Conservation (phyloP, 1,140 invertebrate genomes). For the Drosophila nigrodunni region DNA sequence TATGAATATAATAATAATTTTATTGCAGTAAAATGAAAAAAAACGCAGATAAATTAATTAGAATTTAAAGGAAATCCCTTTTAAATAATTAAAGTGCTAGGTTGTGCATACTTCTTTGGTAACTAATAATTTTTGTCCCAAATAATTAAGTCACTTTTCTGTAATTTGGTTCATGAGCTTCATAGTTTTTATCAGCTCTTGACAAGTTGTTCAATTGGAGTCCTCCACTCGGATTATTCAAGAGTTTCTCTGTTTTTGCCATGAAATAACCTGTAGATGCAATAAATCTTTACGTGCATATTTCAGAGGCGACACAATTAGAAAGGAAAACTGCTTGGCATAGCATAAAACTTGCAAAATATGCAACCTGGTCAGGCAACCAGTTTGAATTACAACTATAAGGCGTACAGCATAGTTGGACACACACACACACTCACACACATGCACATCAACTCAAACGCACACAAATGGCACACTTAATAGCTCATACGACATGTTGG, state of each 20-base stretch:
- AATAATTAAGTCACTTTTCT: too few relatives aligned
- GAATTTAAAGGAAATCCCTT: background rate
- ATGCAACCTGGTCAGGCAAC: slow-evolving; percentile 36
- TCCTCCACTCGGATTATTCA: background rate
- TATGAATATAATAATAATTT: slow-evolving; percentile 1
- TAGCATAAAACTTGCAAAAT: slow-evolving; percentile 49
- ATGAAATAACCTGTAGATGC: background rate
- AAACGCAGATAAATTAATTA: background rate
- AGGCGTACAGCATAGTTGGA: background rate
- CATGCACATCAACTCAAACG: slow-evolving; percentile 6
- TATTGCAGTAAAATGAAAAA: background rate
- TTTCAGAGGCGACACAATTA: slow-evolving; percentile 51
- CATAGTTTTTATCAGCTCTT: background rate
- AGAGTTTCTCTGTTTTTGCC: slow-evolving; percentile 9
- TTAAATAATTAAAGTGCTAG: too few relatives aligned
- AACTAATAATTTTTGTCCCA: background rate
- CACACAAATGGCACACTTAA: slow-evolving; percentile 54
- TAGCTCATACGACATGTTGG: slow-evolving; percentile 78
- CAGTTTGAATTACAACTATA: slow-evolving; percentile 60
- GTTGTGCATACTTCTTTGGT: background rate
- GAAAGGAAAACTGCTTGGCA: slow-evolving; percentile 55
- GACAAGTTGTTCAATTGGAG: slow-evolving; percentile 30
- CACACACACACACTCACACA: slow-evolving; percentile 29
- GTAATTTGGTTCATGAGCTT: too few relatives aligned
- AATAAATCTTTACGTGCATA: slow-evolving; percentile 60